Evolutionary conservation across 2,797 vertebrate genomes (phyloP).

Genomic region (Hoplostethus atlanticus): DNA sequence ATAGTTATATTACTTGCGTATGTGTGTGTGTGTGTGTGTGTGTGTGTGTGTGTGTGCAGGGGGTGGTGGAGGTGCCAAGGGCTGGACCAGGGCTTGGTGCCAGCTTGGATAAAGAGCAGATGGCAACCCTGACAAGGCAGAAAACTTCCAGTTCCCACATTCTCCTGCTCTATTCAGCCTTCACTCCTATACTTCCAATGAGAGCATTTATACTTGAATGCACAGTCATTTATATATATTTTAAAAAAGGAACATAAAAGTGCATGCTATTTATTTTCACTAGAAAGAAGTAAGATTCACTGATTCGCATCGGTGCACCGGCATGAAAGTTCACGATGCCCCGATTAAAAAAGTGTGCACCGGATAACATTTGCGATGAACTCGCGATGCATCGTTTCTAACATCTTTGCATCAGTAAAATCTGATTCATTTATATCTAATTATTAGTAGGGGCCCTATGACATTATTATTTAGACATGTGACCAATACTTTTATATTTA

Average conservation of each 20-base stretch:
- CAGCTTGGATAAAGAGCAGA: slow-evolving; percentile 89
- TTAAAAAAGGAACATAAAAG: slow-evolving; percentile 48
- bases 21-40: slow-evolving; percentile 23
- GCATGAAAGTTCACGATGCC: no score
- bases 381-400: no score
- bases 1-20: slow-evolving; percentile 41
- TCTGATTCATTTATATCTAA: no score
- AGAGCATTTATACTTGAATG: slow-evolving; percentile 73
- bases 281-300: no score
- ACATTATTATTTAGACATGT: no score
- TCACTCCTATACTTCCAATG: slow-evolving; percentile 60
- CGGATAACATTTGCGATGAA: no score
- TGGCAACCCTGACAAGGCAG: slow-evolving; percentile 86
- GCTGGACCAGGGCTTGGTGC: slow-evolving; percentile 79
- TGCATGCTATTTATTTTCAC: slow-evolving; percentile 54
- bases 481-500: no score
- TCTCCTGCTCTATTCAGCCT: slow-evolving; percentile 75
- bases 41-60: slow-evolving; percentile 24
- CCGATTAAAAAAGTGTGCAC: no score
- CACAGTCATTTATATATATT: slow-evolving; percentile 45
- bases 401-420: no score
- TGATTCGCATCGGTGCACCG: no score
- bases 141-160: slow-evolving; percentile 86
- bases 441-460: no score
- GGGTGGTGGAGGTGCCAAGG: slow-evolving; percentile 62